Evolutionary conservation across 2,797 vertebrate genomes (phyloP).

Genomic region (Rhincodon typus): DNA sequence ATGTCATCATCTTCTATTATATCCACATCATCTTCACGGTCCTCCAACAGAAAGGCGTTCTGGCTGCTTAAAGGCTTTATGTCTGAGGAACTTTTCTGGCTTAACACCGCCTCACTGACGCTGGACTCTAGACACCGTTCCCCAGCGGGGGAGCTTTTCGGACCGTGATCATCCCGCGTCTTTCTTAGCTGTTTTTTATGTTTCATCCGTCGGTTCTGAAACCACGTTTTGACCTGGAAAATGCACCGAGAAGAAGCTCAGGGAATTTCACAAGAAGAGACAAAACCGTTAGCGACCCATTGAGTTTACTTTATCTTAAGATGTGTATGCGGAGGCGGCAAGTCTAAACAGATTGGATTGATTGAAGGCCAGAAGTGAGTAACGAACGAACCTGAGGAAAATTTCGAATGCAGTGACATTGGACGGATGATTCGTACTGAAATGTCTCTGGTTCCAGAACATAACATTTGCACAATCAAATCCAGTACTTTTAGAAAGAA

Average conservation of each 20-base stretch:
- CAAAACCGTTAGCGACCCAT: background rate
- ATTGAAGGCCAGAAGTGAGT: background rate
- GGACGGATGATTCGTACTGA: background rate
- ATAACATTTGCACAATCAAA: background rate
- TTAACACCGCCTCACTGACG: conserved; percentile 65
- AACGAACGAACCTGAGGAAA: background rate
- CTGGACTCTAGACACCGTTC: conserved; percentile 65
- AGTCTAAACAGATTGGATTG: background rate
- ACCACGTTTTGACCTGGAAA: conserved; percentile 92
- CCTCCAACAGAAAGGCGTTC: conserved; percentile 70
- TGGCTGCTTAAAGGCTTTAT: conserved; percentile 53
- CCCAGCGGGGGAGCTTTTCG: conserved; percentile 61
- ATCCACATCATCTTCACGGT: conserved; percentile 87
- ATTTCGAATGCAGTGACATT: background rate
- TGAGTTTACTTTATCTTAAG: background rate
- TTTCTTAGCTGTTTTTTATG: conserved; percentile 96
- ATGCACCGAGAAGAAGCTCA: background rate
- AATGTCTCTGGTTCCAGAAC: background rate
- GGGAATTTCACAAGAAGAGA: background rate
- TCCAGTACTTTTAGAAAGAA: background rate
- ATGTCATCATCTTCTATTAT: conserved; percentile 78
- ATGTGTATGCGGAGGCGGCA: background rate
- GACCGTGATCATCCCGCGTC: conserved; percentile 71
- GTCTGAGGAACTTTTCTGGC: conserved; percentile 52
- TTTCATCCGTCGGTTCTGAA: conserved; percentile 96